phyloP scores from a whole-genome alignment of 30 jellyfish, hydroid and myxozoan species.

The Turritopsis rubra region DNA sequence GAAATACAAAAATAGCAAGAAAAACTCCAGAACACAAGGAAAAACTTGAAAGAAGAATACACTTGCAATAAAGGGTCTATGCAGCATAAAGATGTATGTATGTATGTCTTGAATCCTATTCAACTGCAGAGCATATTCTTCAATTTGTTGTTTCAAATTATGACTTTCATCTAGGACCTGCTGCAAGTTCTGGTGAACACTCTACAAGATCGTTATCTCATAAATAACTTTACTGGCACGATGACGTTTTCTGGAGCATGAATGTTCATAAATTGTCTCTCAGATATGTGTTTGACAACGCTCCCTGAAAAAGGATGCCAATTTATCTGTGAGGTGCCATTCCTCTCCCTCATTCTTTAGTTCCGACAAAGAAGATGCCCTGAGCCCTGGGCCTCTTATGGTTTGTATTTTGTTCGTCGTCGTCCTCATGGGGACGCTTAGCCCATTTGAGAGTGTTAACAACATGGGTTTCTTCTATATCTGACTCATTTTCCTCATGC shows the following conservation, averaged over 20 bases:
- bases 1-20: too few relatives aligned
- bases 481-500: background rate
- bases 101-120: conserved; percentile 67
- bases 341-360: background rate
- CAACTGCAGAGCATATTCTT: conserved; percentile 76
- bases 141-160: conserved; percentile 52
- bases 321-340: background rate
- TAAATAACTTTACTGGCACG: background rate
- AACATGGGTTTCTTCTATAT: background rate
- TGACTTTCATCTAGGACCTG: conserved; percentile 74
- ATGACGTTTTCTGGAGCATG: background rate
- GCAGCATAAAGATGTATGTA: too few relatives aligned
- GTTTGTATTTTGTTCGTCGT: too few relatives aligned
- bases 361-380: background rate
- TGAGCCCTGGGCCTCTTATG: too few relatives aligned
- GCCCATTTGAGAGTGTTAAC: background rate
- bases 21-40: too few relatives aligned
- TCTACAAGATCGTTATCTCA: conserved; percentile 35
- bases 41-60: too few relatives aligned
- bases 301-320: background rate
- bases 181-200: conserved; percentile 61
- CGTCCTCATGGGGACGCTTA: background rate
- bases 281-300: background rate
- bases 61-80: too few relatives aligned
- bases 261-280: conserved; percentile 4